These are phyloP conservation scores for Eilema sororculum DNA, from an alignment of 2,888 invertebrate species.

Conservation along the genomic window DNA sequence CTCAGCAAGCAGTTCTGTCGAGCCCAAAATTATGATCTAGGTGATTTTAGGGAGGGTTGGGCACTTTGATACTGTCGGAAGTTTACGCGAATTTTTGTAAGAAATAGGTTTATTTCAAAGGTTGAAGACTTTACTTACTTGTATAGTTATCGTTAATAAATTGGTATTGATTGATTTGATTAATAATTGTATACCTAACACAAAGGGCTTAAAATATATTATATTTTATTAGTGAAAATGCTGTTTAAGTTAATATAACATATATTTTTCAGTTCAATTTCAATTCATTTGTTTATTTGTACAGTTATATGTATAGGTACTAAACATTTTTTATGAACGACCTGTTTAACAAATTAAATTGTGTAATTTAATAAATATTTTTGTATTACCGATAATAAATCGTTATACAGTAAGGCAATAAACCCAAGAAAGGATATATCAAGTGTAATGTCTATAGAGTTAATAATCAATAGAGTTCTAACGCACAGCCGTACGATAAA, in stretches of 20 bases:
- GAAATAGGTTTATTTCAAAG: too few relatives aligned
- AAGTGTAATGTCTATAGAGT: constrained; percentile 55
- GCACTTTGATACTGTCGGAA: neutral
- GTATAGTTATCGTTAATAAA: too few relatives aligned
- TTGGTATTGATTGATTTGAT: too few relatives aligned
- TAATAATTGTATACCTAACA: too few relatives aligned
- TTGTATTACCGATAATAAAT: constrained; percentile 39
- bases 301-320: neutral
- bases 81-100: too few relatives aligned
- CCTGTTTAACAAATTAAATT: neutral
- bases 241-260: too few relatives aligned
- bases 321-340: neutral
- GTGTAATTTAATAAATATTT: constrained; percentile 40
- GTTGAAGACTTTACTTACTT: too few relatives aligned
- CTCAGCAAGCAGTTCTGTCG: neutral
- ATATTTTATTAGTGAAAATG: too few relatives aligned
- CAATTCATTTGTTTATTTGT: too few relatives aligned
- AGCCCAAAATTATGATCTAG: neutral
- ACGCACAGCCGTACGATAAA: constrained; percentile 74
- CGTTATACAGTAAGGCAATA: constrained; percentile 31
- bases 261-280: too few relatives aligned
- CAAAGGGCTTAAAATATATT: too few relatives aligned
- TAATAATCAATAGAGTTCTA: constrained; percentile 73
- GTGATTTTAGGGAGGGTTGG: neutral
- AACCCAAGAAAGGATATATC: constrained; percentile 50